Evolutionary conservation across 2,888 invertebrate genomes (phyloP), one percentile per base, ranked within the genome.

Genomic region (Muscina levida): DNA sequence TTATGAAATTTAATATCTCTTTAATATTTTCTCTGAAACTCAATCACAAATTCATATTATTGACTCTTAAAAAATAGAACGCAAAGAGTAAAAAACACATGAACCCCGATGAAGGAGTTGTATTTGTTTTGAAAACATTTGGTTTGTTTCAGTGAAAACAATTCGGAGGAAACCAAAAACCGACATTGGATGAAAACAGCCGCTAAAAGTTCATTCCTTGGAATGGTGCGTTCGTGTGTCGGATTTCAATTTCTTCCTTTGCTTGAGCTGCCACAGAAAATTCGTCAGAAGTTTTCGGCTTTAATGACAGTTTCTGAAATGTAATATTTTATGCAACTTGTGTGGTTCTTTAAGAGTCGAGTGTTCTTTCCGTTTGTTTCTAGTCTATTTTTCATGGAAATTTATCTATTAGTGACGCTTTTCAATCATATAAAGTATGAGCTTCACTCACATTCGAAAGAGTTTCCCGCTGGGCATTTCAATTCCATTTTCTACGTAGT

Each of bases 51-150:
- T 22, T 73, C 72, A 42, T 13, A 62, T 19, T 2, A 31, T 31
- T 31, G 31, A 56, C 8, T 17, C 1, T 8, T 42, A 26, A 48
- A 75, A 72, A 65, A 48, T 39, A 11, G 39, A 15, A 2, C 59
- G 15, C 15, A n/a, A 57, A 57, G 8, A 57, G 31, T 37, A 59
- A 59, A 39, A 31, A 57, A 31, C 8, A n/a, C n/a, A n/a, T 17
- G 10, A 10, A 31, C 8, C 19, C 17, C 6, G 59, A 10, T 22
- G 42, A 22, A 44, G 68, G 67, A 72, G 74, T 77, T 66, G 53
- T 67, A 68, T 72, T 81, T 81, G 59, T 77, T 80, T 62, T 62
- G 71, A 62, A 77, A 81, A 74, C 72, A 74, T 65, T 74, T 72
- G 31, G 19, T 46, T 66, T 37, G 31, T 72, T 22, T 72, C 24